Evolutionary conservation across 2,113 vertebrate genomes (phyloP).

Genomic region (Parus major): DNA sequence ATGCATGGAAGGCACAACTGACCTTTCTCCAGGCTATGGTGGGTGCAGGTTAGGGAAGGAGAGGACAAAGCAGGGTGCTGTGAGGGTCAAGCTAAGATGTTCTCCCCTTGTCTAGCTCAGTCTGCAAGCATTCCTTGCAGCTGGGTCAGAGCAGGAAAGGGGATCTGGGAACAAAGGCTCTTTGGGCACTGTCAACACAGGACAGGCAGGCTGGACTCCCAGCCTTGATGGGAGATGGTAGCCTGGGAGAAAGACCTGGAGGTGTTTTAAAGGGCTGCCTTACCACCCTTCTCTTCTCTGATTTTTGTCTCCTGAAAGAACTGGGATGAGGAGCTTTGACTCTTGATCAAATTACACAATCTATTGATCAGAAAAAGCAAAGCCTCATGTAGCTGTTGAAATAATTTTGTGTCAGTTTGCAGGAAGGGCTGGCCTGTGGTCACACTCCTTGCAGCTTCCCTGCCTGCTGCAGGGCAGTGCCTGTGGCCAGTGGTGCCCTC

Average conservation of each 20-base stretch:
- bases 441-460: neutral
- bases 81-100: neutral
- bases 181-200: fast-evolving
- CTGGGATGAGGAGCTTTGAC: neutral
- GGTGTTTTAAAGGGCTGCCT: neutral
- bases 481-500: neutral
- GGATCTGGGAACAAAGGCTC: neutral
- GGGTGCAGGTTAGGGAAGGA: neutral
- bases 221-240: neutral
- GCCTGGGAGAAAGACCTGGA: neutral
- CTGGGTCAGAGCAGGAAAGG: neutral
- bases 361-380: neutral
- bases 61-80: neutral
- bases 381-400: neutral
- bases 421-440: neutral
- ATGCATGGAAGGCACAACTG: neutral
- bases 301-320: neutral
- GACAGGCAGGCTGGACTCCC: neutral
- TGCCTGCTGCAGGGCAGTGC: neutral
- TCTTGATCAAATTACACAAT: neutral
- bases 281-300: neutral
- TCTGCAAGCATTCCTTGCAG: neutral
- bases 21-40: fast-evolving
- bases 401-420: neutral
- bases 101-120: neutral